phyloP scores from a whole-genome alignment of 2,797 vertebrate species.

The Melanotaenia parkinsoni region DNA sequence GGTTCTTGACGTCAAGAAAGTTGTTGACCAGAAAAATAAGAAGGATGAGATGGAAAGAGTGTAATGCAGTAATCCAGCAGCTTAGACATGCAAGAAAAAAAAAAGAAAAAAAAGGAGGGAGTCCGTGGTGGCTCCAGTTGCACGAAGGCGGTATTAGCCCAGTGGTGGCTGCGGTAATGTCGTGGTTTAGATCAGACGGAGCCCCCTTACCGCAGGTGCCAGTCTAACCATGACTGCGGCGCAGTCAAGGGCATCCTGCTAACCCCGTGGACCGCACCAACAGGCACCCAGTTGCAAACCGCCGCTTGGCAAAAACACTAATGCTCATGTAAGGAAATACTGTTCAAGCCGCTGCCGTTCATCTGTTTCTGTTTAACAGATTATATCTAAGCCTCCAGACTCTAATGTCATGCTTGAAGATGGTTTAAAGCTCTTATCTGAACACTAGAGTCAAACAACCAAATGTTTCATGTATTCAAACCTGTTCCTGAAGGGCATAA shows the following conservation, averaged over 20 bases:
- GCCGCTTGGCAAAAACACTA: constrained; percentile 45
- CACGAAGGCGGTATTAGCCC: constrained; percentile 35
- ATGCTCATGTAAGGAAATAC: constrained; percentile 51
- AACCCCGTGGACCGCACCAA: constrained; percentile 16
- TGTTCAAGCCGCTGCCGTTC: constrained; percentile 48
- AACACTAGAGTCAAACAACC: constrained; percentile 26
- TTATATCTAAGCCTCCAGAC: constrained; percentile 54
- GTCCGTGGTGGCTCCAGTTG: constrained; percentile 60
- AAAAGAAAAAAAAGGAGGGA: constrained; percentile 43
- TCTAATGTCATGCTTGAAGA: constrained; percentile 54
- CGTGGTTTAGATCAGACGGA: constrained; percentile 63
- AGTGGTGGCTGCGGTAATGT: constrained; percentile 64
- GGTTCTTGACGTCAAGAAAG: constrained; percentile 53
- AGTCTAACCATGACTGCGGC: constrained; percentile 50
- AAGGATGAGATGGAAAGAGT: constrained; percentile 18
- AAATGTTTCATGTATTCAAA: constrained; percentile 44
- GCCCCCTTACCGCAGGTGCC: constrained; percentile 72
- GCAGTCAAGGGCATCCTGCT: constrained; percentile 56
- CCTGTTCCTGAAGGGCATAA: constrained; percentile 47
- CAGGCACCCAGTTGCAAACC: constrained; percentile 59
- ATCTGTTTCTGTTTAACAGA: constrained; percentile 69
- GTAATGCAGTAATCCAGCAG: constrained; percentile 15
- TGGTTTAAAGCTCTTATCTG: constrained; percentile 36
- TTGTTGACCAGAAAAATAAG: constrained; percentile 33
- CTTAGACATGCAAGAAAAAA: constrained; percentile 21